Percentiles rank a stretch among this genome's conserved stretches.
phyloP scores from a whole-genome alignment of 1,140 invertebrate genomes.

The Saxidomus purpurata region DNA sequence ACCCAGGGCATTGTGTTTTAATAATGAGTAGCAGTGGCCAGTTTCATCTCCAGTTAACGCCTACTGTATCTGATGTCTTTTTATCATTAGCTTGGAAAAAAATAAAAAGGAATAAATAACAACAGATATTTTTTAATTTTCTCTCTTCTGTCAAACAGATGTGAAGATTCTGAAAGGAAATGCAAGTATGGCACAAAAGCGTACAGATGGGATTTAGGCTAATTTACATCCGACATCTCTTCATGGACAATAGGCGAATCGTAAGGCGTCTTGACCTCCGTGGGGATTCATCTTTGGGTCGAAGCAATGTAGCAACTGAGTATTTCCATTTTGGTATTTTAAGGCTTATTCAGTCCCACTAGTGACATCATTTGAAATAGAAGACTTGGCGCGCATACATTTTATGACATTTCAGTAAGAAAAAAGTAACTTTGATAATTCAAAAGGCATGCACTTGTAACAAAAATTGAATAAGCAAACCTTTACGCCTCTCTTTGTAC shows the following conservation, averaged over 20 bases:
- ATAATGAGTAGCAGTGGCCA: slow-evolving; percentile 52
- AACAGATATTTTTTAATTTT: slow-evolving; percentile 60
- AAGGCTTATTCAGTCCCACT: too few relatives aligned
- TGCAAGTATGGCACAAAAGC: slow-evolving; percentile 51
- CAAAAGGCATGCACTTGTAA: too few relatives aligned
- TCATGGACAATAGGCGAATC: slow-evolving; percentile 3
- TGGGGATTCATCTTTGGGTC: not conserved
- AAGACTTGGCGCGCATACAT: too few relatives aligned
- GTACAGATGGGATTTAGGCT: slow-evolving; percentile 54
- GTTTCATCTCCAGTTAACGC: slow-evolving; percentile 27
- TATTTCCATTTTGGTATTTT: too few relatives aligned
- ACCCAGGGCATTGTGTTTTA: slow-evolving; percentile 55
- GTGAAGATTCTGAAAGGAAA: slow-evolving; percentile 18
- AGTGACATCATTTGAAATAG: too few relatives aligned
- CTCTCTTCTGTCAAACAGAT: slow-evolving; percentile 53
- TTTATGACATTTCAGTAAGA: too few relatives aligned
- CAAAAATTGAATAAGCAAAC: too few relatives aligned
- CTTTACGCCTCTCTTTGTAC: too few relatives aligned
- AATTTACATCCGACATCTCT: slow-evolving; percentile 47
- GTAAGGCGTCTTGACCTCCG: slow-evolving; percentile 50
- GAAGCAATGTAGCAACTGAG: too few relatives aligned
- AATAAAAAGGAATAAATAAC: slow-evolving; percentile 64
- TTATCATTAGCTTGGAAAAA: slow-evolving; percentile 37
- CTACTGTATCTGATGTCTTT: slow-evolving; percentile 62
- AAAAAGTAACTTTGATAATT: too few relatives aligned